Conservation (phyloP, 2,113 vertebrate genomes). For the Lepus europaeus region DNA sequence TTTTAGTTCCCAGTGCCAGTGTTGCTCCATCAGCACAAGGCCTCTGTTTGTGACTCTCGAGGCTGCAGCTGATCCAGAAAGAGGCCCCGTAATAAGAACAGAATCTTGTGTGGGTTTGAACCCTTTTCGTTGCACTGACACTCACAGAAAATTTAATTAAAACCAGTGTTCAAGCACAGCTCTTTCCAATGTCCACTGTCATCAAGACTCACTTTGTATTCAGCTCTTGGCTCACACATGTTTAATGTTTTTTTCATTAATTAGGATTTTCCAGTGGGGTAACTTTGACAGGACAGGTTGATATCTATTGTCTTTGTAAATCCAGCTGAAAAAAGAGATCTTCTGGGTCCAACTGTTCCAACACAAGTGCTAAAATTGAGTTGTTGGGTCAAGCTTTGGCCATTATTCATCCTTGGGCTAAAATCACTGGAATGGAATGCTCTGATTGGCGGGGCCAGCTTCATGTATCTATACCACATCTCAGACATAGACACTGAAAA, state of each 20-base stretch:
- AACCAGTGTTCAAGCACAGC: background rate
- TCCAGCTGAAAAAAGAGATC: conserved; percentile 44
- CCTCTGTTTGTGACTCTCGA: background rate
- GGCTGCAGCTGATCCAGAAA: background rate
- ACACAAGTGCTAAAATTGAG: background rate
- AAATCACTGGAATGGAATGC: background rate
- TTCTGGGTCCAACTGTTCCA: background rate
- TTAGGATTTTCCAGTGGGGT: background rate
- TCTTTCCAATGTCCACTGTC: background rate
- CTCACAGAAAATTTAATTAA: conserved; percentile 18
- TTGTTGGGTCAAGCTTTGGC: background rate
- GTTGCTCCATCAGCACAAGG: background rate
- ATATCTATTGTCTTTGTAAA: conserved; percentile 31
- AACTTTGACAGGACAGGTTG: conserved; percentile 7
- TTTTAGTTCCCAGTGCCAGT: background rate
- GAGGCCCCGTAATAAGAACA: background rate
- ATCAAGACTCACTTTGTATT: conserved; percentile 41
- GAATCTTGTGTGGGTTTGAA: background rate
- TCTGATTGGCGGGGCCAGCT: background rate
- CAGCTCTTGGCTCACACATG: background rate
- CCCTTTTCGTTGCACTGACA: background rate
- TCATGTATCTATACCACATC: background rate
- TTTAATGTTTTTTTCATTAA: background rate
- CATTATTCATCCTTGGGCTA: conserved; percentile 8
- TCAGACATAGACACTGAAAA: background rate